Evolutionary conservation across 2,797 vertebrate genomes (phyloP), one percentile per base, ranked within the genome.

Genomic region (Catamblyrhynchus diadema): DNA sequence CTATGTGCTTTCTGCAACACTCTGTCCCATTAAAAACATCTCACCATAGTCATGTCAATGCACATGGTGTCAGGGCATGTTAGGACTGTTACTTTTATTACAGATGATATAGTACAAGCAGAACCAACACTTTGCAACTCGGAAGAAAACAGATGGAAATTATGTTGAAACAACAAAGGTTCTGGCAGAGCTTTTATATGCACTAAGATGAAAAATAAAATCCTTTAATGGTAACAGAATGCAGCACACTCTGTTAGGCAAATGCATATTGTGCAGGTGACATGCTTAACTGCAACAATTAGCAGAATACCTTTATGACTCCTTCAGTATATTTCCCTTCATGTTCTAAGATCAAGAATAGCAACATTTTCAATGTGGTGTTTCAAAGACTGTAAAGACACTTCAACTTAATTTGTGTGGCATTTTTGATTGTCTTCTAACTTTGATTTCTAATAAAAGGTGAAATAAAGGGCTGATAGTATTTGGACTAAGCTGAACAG

Each of bases 141-240:
- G 61, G 33, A 93, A 83, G 61, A 62, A 85, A 85, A 73, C 67
- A 66, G 70, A 82, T 25, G 59, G 56, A 91, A 87, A 83, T 60
- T 32, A 80, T 14, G 41, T 33, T 2, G 4, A 80, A 78, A 81
- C 33, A 71, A 70, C 32, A 56, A 73, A 77, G 13, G 10, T 73
- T 83, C 77, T 90, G 60, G 72, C 33, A 94, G 53, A 83, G 69
- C 35, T 19, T 80, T 77, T 25, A 69, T 8, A 54, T 7, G 24
- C n/a, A 62, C 17, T 6, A 73, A 47, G 14, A 1, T 30, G 35
- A 81, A 93, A 85, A 94, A 65, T 8, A 51, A 87, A 86, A 74
- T 78, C 51, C 60, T 74, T 90, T 74, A 83, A 41, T 12, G 21
- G 73, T 48, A 94, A 80, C 39, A 30, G 41, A 67, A 67, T 15